Evolutionary conservation across 1,140 invertebrate genomes (phyloP).

Genomic region (Brachionus sp.): DNA sequence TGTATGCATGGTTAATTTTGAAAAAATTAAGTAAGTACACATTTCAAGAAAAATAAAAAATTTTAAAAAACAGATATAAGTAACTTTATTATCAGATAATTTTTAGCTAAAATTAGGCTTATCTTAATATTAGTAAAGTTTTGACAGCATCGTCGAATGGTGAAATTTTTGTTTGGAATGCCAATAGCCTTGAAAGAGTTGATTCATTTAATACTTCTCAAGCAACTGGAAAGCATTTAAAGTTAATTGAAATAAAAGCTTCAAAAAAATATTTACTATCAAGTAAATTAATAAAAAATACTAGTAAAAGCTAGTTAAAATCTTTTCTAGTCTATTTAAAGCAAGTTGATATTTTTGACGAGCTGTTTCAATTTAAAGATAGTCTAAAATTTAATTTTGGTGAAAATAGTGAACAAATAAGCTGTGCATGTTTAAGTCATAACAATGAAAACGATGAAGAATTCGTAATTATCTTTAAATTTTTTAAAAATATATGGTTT

Average conservation of each 20-base stretch:
- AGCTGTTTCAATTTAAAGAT: neutral
- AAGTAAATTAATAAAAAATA: neutral
- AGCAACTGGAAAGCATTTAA: neutral
- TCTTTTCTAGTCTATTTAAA: neutral
- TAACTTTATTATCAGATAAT: too few relatives aligned
- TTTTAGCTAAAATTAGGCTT: neutral
- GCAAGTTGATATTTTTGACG: neutral
- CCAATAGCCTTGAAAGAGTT: neutral
- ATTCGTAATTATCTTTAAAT: neutral
- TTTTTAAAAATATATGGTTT: neutral
- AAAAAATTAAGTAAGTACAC: neutral
- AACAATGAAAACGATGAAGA: neutral
- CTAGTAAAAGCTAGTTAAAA: neutral
- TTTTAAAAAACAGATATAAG: too few relatives aligned
- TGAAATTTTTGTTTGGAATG: conserved; percentile 29
- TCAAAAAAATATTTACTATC: conserved; percentile 11
- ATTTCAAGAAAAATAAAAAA: neutral
- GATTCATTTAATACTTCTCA: neutral
- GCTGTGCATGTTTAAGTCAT: neutral
- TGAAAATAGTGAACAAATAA: conserved; percentile 1
- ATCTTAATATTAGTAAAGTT: neutral
- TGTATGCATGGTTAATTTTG: neutral
- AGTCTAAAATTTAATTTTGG: neutral
- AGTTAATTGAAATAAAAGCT: neutral
- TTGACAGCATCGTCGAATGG: conserved; percentile 18